A percentile compares a stretch with the other conserved stretches of the same genome.
Evolutionary conservation across 2,797 vertebrate genomes (phyloP).

Genomic region (Podargus strigoides): DNA sequence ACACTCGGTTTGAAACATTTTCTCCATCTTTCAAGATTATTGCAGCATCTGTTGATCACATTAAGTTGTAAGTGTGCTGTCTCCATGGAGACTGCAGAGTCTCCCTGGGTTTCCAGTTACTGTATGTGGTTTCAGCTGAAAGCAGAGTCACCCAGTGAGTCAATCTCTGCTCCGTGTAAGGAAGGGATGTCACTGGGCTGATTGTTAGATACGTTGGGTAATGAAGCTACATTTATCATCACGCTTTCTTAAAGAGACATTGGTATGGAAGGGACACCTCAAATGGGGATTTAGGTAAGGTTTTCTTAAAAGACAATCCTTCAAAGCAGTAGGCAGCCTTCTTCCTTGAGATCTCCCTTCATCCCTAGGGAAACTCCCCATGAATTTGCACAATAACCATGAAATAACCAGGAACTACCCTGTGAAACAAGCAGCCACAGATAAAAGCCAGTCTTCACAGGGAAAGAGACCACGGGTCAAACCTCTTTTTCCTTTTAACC

Average conservation of each 20-base stretch:
- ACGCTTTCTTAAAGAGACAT: not conserved
- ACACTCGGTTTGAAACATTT: conserved; percentile 24
- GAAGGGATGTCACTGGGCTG: not conserved
- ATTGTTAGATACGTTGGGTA: not conserved
- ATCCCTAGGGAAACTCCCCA: not conserved
- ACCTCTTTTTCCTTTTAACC: not conserved
- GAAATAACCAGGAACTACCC: not conserved
- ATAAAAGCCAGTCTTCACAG: not conserved
- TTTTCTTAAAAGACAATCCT: not conserved
- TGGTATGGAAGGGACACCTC: not conserved
- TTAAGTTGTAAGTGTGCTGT: conserved; percentile 64
- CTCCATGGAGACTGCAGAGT: conserved; percentile 65
- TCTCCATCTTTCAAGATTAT: conserved; percentile 50
- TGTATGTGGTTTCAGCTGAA: not conserved
- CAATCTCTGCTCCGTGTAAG: not conserved
- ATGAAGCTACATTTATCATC: not conserved
- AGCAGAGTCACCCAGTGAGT: conserved; percentile 29
- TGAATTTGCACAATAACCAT: not conserved
- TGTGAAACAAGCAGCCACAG: not conserved
- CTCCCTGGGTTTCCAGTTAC: conserved; percentile 34
- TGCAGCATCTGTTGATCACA: conserved; percentile 61
- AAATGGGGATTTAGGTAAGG: not conserved
- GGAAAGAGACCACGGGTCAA: not conserved
- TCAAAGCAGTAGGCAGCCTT: not conserved
- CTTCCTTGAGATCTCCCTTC: not conserved